phyloP scores from a whole-genome alignment of 1,140 invertebrate species.

The Ceratina calcarata region DNA sequence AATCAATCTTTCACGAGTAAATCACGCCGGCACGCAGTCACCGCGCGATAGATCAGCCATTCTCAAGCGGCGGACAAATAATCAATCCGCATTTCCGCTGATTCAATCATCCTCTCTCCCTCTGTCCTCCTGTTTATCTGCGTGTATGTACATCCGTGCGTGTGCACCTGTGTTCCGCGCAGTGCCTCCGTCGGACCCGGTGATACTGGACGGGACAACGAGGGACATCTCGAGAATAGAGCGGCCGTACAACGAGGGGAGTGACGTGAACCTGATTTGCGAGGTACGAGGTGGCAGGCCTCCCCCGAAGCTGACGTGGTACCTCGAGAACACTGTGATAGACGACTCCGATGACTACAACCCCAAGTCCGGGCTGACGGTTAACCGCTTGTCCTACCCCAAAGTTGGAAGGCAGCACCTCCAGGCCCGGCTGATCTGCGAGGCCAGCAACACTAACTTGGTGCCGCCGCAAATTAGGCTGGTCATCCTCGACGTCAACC shows the following conservation, averaged over 20 bases:
- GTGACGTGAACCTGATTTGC: conserved; percentile 82
- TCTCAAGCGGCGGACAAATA: conserved; percentile 43
- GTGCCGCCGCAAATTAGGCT: conserved; percentile 86
- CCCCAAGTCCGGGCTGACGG: conserved; percentile 83
- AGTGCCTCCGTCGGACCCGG: conserved; percentile 80
- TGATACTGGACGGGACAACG: conserved; percentile 81
- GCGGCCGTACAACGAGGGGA: conserved; percentile 83
- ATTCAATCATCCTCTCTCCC: conserved; percentile 50
- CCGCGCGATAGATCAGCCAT: conserved; percentile 38
- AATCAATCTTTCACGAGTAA: conserved; percentile 48
- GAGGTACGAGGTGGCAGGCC: conserved; percentile 86
- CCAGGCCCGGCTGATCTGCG: conserved; percentile 88
- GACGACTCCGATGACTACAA: conserved; percentile 89
- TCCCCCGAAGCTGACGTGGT: conserved; percentile 90
- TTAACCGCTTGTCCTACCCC: conserved; percentile 89
- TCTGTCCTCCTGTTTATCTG: background rate
- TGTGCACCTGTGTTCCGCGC: conserved; percentile 35
- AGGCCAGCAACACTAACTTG: conserved; percentile 92
- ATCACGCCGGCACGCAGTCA: conserved; percentile 29
- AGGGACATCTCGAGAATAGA: conserved; percentile 75
- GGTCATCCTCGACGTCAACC: conserved; percentile 91
- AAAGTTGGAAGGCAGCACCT: conserved; percentile 89
- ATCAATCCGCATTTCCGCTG: conserved; percentile 54
- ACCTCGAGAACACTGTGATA: conserved; percentile 89
- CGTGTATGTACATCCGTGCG: background rate